Evolutionary conservation across 2,888 invertebrate genomes (phyloP), one percentile per base, ranked within the genome.

Genomic region (Autographa pulchrina): DNA sequence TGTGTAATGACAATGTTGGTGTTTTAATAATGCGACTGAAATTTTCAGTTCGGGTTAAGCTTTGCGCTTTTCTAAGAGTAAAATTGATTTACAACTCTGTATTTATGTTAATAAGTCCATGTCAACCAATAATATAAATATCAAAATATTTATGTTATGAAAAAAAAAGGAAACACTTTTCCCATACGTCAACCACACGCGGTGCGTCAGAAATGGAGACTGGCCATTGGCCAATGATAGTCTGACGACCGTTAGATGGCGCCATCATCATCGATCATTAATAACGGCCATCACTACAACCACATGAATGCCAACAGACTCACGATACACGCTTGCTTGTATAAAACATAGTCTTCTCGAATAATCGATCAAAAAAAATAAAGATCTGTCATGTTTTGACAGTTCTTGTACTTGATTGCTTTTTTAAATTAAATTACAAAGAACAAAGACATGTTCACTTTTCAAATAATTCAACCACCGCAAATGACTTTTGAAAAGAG

Each of bases 231-330:
- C 62, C 62, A n/a, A 20, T 13, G 25, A 32, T 41, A 41, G 52
- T n/a, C 25, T 9, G 14, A 58, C 67, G 41, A 74, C 68, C 35
- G 59, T 62, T 32, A 74, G 25, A 74, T 60, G 52, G 62, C 52
- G 41, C 54, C 52, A 43, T 68, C 54, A 25, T 20, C 54, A 56
- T 56, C 54, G 20, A 56, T 56, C 54, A 56, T 56, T 56, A 56
- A 56, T 48, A 13, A 56, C 20, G 54, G 54, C 54, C 20, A 56
- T 13, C 25, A 54, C 54, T 18, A 16, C 16, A 20, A 56, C 54
- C 54, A 20, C 20, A 56, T 25, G 20, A 11, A 20, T 56, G 13
- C 25, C 54, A 25, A 56, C 54, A 25, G 18, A 56, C 54, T 25
- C 13, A 18, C 25, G 11, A 25, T 16, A n/a, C 2, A 43, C 5